Evolutionary conservation across 2,888 invertebrate species (phyloP).

Genomic region (Pristionchus fissidentatus): DNA sequence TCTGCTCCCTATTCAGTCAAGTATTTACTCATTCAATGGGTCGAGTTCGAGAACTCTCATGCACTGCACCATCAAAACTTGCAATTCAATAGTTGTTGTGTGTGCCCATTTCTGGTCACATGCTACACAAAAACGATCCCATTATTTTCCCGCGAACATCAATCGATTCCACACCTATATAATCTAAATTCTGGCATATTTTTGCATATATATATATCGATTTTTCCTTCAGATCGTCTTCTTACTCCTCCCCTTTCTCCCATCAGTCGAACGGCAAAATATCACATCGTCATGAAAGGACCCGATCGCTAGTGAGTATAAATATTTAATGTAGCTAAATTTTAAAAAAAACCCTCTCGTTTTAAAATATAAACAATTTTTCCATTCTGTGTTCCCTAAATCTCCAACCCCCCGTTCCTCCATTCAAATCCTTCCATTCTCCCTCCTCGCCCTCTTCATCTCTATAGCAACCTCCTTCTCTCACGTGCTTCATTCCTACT

Average conservation of each 20-base stretch:
- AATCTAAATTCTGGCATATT: too few relatives aligned
- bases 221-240: neutral
- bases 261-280: neutral
- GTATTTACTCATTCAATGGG: conserved; percentile 6
- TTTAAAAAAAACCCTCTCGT: too few relatives aligned
- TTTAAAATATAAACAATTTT: neutral
- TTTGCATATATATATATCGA: too few relatives aligned
- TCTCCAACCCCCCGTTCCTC: neutral
- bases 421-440: conserved; percentile 11
- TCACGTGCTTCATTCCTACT: neutral
- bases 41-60: neutral
- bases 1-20: conserved; percentile 22
- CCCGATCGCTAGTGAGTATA: conserved; percentile 15
- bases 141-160: too few relatives aligned
- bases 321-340: too few relatives aligned
- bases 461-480: neutral
- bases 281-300: conserved; percentile 30
- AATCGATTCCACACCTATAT: too few relatives aligned
- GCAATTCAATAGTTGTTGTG: too few relatives aligned
- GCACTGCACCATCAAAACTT: too few relatives aligned
- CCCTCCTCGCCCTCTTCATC: conserved; percentile 1
- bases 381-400: neutral
- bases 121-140: too few relatives aligned
- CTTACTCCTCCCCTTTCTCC: conserved; percentile 23
- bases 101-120: too few relatives aligned